Evolutionary conservation across 2,113 vertebrate species (phyloP).

Genomic region (Bubalus kerabau): DNA sequence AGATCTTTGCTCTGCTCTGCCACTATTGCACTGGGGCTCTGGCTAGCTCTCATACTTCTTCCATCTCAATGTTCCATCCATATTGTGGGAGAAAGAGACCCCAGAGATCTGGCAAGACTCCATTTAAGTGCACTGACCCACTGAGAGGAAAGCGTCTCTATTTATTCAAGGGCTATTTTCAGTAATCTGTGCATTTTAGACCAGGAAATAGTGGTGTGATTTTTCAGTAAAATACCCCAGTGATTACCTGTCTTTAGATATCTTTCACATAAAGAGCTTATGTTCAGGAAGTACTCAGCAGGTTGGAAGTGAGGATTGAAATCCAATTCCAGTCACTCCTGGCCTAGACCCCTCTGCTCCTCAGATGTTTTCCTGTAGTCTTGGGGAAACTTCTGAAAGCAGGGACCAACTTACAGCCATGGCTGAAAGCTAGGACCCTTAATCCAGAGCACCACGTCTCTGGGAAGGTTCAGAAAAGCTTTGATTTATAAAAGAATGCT

Average conservation of each 20-base stretch:
- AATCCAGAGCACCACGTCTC: neutral
- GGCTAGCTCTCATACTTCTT: neutral
- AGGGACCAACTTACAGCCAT: neutral
- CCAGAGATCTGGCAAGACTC: neutral
- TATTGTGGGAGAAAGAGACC: neutral
- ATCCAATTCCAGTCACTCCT: neutral
- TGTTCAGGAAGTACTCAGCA: slow-evolving; percentile 52
- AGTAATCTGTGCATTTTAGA: slow-evolving; percentile 28
- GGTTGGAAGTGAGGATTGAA: slow-evolving; percentile 10
- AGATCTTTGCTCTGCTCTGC: neutral
- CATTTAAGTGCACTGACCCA: neutral
- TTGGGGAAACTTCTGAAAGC: neutral
- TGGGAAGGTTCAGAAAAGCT: neutral
- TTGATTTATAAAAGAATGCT: neutral
- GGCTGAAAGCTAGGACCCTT: neutral
- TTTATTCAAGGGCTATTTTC: slow-evolving; percentile 27
- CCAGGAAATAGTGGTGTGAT: slow-evolving; percentile 22
- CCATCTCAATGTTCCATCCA: neutral
- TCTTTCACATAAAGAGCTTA: slow-evolving; percentile 16
- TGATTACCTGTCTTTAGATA: slow-evolving; percentile 19
- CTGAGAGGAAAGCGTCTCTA: neutral
- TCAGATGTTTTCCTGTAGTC: neutral
- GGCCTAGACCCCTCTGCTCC: neutral
- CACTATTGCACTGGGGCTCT: neutral
- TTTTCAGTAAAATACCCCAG: slow-evolving; percentile 45